Evolutionary conservation across 2,113 vertebrate species (phyloP).

Genomic region (Galemys pyrenaicus): DNA sequence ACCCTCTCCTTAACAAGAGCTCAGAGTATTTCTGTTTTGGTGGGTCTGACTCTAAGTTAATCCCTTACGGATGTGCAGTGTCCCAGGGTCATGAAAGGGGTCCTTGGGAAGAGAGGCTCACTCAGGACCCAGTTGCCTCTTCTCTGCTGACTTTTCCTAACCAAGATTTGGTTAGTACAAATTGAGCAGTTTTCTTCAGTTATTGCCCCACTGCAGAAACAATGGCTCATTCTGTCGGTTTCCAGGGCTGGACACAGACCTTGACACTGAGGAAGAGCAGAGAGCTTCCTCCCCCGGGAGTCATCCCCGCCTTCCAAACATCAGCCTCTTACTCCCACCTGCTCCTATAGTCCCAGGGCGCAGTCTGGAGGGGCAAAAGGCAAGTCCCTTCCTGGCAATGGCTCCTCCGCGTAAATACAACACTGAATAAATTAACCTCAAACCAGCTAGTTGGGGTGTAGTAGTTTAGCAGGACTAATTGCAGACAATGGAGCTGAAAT

Average conservation of each 20-base stretch:
- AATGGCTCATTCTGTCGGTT: conserved; percentile 4
- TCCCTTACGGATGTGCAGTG: not conserved
- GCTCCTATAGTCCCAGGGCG: not conserved
- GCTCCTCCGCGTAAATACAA: conserved; percentile 78
- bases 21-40: not conserved
- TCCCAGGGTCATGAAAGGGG: not conserved
- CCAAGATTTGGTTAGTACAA: conserved; percentile 20
- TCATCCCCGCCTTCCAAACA: not conserved
- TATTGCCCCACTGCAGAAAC: conserved; percentile 39
- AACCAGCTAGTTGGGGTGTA: conserved; percentile 87
- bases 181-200: conserved; percentile 20
- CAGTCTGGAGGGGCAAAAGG: conserved; percentile 57
- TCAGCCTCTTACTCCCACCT: not conserved
- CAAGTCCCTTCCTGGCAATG: conserved; percentile 70
- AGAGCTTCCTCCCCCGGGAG: not conserved
- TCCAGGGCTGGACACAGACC: conserved; percentile 35
- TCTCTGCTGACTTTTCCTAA: not conserved
- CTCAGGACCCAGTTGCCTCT: not conserved
- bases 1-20: not conserved
- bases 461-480: conserved; percentile 92
- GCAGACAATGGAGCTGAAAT: conserved; percentile 92
- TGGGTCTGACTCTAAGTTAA: not conserved
- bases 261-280: not conserved
- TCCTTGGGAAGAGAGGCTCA: not conserved
- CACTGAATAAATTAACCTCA: conserved; percentile 87